A percentile compares a stretch with the other conserved stretches of the same genome.
phyloP scores from a whole-genome alignment of 1,140 invertebrate genomes.

The Aphidius ervi region DNA sequence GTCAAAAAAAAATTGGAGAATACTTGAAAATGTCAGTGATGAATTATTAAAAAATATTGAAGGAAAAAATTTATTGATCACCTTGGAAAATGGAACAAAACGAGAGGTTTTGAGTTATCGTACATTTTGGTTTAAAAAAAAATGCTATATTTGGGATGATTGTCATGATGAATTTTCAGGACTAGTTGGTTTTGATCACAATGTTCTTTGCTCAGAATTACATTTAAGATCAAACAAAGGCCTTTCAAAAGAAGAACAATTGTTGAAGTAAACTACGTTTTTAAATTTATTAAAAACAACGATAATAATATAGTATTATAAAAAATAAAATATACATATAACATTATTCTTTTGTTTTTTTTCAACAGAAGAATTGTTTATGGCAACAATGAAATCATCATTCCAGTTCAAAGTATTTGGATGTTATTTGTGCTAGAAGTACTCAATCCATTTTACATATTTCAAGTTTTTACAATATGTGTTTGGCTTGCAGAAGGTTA shows the following conservation, averaged over 20 bases:
- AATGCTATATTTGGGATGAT: conserved; percentile 65
- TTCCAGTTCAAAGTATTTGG: conserved; percentile 69
- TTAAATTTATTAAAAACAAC: not conserved
- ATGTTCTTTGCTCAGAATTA: conserved; percentile 58
- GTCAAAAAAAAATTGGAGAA: conserved; percentile 17
- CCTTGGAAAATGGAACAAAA: conserved; percentile 49
- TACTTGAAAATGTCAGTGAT: conserved; percentile 26
- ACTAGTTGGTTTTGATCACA: conserved; percentile 63
- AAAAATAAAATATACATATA: not conserved
- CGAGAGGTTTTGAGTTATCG: conserved; percentile 42
- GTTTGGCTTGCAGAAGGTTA: conserved; percentile 81
- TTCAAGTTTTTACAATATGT: conserved; percentile 81
- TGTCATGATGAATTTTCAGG: conserved; percentile 59
- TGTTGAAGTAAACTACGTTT: conserved; percentile 42
- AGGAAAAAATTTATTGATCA: conserved; percentile 38
- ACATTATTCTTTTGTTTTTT: not conserved
- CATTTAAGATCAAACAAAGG: conserved; percentile 56
- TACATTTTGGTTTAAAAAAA: conserved; percentile 65
- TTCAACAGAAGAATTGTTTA: conserved; percentile 67
- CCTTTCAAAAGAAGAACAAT: conserved; percentile 54
- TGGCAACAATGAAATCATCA: conserved; percentile 75
- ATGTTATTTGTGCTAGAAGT: conserved; percentile 73
- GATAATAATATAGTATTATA: too few relatives aligned
- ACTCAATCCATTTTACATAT: conserved; percentile 94
- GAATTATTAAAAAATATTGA: conserved; percentile 33